Percentiles rank a stretch among this genome's conserved stretches.
phyloP scores from a whole-genome alignment of 2,888 invertebrate species.

The Philonicus albiceps region DNA sequence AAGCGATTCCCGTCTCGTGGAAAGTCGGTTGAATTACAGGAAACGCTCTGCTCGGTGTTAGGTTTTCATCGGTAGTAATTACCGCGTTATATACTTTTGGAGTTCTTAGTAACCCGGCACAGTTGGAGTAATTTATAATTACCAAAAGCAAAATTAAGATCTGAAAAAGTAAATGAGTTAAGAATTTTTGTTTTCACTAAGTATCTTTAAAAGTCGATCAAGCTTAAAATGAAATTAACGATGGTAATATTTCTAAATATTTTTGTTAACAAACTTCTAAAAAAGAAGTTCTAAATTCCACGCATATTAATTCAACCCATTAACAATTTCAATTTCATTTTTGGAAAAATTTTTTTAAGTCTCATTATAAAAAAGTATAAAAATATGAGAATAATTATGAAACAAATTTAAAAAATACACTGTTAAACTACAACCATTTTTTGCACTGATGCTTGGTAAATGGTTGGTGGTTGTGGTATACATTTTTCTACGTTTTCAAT shows the following conservation, averaged over 20 bases:
- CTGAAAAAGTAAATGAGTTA: not conserved
- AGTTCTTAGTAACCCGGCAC: slow-evolving; percentile 67
- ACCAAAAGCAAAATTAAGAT: slow-evolving; percentile 20
- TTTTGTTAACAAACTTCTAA: not conserved
- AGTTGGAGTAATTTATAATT: slow-evolving; percentile 55
- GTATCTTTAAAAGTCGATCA: not conserved
- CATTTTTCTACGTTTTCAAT: too few species aligned
- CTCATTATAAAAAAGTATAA: too few species aligned
- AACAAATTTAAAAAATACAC: too few species aligned
- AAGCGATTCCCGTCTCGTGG: slow-evolving; percentile 68
- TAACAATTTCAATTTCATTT: too few species aligned
- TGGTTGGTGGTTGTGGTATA: too few species aligned
- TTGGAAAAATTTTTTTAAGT: too few species aligned
- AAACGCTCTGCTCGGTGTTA: slow-evolving; percentile 77
- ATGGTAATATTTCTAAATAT: not conserved
- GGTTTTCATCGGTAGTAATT: slow-evolving; percentile 78
- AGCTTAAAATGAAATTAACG: not conserved
- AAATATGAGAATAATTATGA: too few species aligned
- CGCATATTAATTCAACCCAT: too few species aligned
- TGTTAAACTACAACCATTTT: too few species aligned
- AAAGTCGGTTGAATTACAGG: slow-evolving; percentile 78
- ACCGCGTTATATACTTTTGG: slow-evolving; percentile 83
- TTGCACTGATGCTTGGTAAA: too few species aligned
- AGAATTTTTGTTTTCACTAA: not conserved
- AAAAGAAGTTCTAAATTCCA: not conserved